Evolutionary conservation across 2,797 vertebrate genomes (phyloP), one percentile per base, ranked within the genome.

Genomic region (Xiphophorus birchmanni): DNA sequence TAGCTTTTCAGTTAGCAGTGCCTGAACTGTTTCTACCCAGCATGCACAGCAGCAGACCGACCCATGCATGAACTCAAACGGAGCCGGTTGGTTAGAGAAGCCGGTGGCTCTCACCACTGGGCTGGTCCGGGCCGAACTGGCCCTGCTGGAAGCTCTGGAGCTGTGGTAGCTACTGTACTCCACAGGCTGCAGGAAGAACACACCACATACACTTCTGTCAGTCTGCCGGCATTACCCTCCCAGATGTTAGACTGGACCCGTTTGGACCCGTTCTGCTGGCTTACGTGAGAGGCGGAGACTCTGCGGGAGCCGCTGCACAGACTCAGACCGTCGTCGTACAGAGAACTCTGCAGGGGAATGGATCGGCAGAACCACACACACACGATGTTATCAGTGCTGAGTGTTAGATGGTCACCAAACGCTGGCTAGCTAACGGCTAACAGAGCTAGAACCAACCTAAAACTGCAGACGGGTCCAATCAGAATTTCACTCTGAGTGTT

Each of bases 41-140:
- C 15, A 35, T 63, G 32, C 29, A 35, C 58, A 35, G n/a, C 32
- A 35, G 15, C 60, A 7, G 29, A 63, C 32, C 60, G 2, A 63
- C 29, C 29, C 60, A 63, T 63, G 60, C 60, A 63, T 15, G 60
- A 63, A 18, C 29, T 63, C 60, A 35, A 60, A 35, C 29, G 13
- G 29, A 32, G 32, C 29, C 5, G 11, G 21, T 45, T 54, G 52
- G 23, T 54, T 11, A n/a, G 3, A n/a, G 10, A n/a, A n/a, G 54
- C 26, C 12, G 23, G 37, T 45, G 12, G 12, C 78, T 85, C 98
- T 99, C 97, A 99, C 98, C 98, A 98, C 97, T 44, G 98, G 98
- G 91, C 98, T 99, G 94, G 97, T 92, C 9, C 97, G 97, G 75
- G 97, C 97, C 56, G 98, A 99, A 88, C 96, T 97, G 91, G 97